A percentile compares a stretch with the other conserved stretches of the same genome.
Evolutionary conservation across 2,797 vertebrate genomes (phyloP).

Genomic region (Schizothorax lantsangensis): DNA sequence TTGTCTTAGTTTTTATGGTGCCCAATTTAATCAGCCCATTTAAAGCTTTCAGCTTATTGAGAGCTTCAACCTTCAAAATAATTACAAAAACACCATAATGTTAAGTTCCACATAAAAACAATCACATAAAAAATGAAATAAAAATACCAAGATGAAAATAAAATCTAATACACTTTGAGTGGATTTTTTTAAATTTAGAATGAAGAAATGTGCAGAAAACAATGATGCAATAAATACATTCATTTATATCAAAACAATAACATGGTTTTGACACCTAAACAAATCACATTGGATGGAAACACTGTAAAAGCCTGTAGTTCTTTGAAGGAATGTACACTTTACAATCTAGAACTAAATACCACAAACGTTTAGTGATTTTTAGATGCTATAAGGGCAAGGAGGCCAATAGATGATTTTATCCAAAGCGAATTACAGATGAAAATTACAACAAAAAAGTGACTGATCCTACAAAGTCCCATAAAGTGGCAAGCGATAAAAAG

Average conservation of each 20-base stretch:
- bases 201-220: neutral
- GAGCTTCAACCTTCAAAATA: conserved; percentile 88
- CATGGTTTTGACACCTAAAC: neutral
- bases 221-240: neutral
- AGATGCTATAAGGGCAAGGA: neutral
- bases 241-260: neutral
- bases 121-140: neutral
- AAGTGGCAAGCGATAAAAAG: neutral
- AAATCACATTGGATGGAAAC: neutral
- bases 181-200: neutral
- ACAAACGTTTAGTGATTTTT: neutral
- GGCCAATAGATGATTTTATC: neutral
- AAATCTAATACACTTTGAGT: neutral
- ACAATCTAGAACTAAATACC: neutral
- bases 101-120: neutral
- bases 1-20: conserved; percentile 88
- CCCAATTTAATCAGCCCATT: conserved; percentile 95
- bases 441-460: neutral
- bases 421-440: neutral
- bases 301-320: neutral
- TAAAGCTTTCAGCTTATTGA: conserved; percentile 95
- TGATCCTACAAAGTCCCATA: neutral
- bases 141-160: neutral
- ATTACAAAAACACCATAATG: conserved; percentile 8
- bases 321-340: neutral